Evolutionary conservation across 37 sponge, comb jelly and placozoan genomes (phyloP).

Genomic region (Eunapius fragilis): DNA sequence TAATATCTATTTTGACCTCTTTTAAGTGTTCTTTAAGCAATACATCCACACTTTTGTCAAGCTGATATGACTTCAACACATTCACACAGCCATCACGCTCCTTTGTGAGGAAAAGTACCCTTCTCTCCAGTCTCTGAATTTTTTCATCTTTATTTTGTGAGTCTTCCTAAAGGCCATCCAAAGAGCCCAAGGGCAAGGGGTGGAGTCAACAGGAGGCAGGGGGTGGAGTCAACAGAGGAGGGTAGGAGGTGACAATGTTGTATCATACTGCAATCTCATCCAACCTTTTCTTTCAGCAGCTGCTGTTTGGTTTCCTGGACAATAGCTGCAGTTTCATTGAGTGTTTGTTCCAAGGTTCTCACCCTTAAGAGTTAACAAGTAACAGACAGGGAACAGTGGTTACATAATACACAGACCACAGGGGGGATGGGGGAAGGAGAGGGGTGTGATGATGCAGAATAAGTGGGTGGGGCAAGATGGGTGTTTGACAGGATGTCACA

Average conservation of each 20-base stretch:
- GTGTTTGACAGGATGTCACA: background rate
- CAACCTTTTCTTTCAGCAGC: conserved; percentile 20
- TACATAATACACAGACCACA: too few relatives aligned
- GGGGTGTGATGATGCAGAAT: background rate
- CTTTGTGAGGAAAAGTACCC: conserved; percentile 74
- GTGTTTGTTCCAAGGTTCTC: background rate
- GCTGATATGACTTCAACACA: conserved; percentile 74
- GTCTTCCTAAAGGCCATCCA: conserved; percentile 10
- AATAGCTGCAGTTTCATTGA: background rate
- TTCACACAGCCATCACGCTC: conserved; percentile 78
- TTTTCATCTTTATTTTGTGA: conserved; percentile 30
- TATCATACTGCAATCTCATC: too few relatives aligned
- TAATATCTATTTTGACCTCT: too few relatives aligned
- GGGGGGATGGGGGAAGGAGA: background rate
- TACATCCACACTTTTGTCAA: conserved; percentile 65
- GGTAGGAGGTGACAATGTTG: too few relatives aligned
- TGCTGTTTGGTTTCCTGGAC: conserved; percentile 2
- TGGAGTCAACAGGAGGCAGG: too few relatives aligned
- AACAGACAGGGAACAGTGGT: too few relatives aligned
- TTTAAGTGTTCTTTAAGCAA: conserved; percentile 44
- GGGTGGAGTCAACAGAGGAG: too few relatives aligned
- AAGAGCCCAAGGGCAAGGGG: too few relatives aligned
- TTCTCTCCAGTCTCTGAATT: conserved; percentile 69
- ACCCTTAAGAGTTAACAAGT: background rate
- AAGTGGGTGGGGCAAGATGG: background rate